A percentile compares a stretch with the other conserved stretches of the same genome.
These are phyloP conservation scores for Tinamus major DNA, from an alignment of 2,797 vertebrate genomes.

Conservation along the genomic window DNA sequence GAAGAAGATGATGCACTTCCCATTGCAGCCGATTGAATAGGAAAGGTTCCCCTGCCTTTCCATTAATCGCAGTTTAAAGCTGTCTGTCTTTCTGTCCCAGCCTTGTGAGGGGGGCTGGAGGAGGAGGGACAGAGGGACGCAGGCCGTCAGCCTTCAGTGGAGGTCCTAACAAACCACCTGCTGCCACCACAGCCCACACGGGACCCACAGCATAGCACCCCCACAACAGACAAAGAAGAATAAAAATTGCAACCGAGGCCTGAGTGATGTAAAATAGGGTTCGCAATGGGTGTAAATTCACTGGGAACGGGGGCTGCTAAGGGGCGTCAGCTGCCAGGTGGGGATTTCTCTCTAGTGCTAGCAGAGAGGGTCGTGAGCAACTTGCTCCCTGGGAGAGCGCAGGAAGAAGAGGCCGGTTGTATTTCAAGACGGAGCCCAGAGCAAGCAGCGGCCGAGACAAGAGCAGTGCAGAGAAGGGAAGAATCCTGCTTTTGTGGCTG, in stretches of 20 bases:
- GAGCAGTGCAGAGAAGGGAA: neutral
- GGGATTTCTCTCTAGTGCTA: neutral
- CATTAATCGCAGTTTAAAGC: neutral
- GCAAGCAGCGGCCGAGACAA: accelerated
- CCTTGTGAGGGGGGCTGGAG: accelerated
- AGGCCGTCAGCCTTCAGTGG: neutral
- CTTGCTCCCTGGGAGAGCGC: neutral
- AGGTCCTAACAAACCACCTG: neutral
- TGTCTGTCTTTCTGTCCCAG: accelerated
- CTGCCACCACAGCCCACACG: accelerated
- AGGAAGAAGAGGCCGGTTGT: neutral
- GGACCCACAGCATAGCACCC: neutral
- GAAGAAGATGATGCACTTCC: neutral
- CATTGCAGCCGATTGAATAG: neutral
- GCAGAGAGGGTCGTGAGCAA: neutral
- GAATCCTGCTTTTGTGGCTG: neutral
- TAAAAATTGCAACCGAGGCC: neutral
- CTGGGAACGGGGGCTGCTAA: accelerated
- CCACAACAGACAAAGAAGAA: neutral
- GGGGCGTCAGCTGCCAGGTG: neutral
- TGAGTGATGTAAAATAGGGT: neutral
- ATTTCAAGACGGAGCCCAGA: neutral
- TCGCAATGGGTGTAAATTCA: accelerated
- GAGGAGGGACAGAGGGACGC: accelerated
- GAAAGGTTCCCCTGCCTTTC: accelerated